Evolutionary conservation across 2,113 vertebrate genomes (phyloP), one percentile per base, ranked within the genome.

Genomic region (Megaceryle torquata): DNA sequence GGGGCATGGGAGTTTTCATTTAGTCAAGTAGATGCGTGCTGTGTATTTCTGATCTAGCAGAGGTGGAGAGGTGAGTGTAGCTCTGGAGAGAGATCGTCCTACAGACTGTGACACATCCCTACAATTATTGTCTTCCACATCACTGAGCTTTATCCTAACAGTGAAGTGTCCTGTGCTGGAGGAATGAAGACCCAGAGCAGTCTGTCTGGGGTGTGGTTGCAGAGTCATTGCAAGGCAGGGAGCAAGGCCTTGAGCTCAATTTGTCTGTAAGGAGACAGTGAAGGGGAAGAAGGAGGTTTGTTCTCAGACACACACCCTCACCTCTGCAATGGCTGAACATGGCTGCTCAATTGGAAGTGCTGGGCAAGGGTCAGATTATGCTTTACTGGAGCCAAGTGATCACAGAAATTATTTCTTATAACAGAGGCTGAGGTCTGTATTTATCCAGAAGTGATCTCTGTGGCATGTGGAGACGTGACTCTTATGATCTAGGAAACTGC

Each of bases 31-130:
- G 75, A 65, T 80, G 75, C 70, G 77, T 96, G 59, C 63, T 82
- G 18, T 57, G 33, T 72, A 19, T 68, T 93, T 91, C 65, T 94
- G 75, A 76, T 87, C 53, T 86, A 86, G 82, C 67, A 91, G 87
- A 91, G 79, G 82, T 80, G 71, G 88, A 61, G 63, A 89, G 59
- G 92, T 51, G 70, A 91, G 53, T 24, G n/a, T 67, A 63, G n/a
- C 10, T 21, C 86, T 91, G 51, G 81, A 89, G 80, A 91, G 44
- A 86, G 77, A 68, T 95, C 48, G 0, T 96, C 92, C 95, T 82
- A 89, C 92, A 50, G 71, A 6, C 68, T 77, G 78, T 94, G 80
- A 93, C 88, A 77, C 50, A 93, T 92, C 77, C 68, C n/a, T 86
- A 29, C 68, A 86, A 84, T 94, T 89, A 71, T 60, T 77, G 41